Conservation (phyloP, 2,113 vertebrate genomes). For the Turnix velox region DNA sequence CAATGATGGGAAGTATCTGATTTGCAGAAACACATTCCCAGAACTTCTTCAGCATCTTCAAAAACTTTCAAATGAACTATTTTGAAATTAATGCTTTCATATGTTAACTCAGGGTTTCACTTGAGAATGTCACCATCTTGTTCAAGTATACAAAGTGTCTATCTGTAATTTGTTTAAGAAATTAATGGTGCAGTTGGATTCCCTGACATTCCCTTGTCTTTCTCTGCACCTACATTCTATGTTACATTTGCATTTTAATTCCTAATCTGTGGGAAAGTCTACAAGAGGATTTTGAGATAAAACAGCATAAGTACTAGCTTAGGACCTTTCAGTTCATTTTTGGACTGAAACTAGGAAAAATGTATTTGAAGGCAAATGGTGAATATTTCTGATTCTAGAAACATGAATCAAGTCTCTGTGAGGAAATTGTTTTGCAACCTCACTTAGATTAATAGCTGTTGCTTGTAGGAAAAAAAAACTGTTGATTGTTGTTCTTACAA, state of each 20-base stretch:
- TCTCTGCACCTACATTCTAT: background rate
- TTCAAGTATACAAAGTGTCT: background rate
- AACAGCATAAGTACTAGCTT: background rate
- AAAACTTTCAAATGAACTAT: background rate
- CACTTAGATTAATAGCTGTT: background rate
- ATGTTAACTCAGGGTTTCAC: background rate
- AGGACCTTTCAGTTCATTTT: background rate
- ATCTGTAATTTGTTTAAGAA: background rate
- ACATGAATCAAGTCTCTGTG: background rate
- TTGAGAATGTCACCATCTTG: background rate
- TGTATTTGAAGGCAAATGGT: background rate
- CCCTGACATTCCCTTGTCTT: background rate
- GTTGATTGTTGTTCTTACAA: background rate
- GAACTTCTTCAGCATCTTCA: background rate
- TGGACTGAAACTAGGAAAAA: background rate
- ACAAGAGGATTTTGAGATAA: background rate
- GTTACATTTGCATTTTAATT: background rate
- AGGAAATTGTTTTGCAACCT: background rate
- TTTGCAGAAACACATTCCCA: background rate
- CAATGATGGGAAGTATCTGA: background rate
- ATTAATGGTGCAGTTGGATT: background rate
- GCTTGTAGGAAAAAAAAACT: background rate
- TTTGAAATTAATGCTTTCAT: background rate
- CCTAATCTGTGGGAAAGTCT: background rate
- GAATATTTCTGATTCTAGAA: background rate